These are phyloP conservation scores for Halcyon senegalensis DNA, from an alignment of 2,113 vertebrate genomes.

Conservation along the genomic window DNA sequence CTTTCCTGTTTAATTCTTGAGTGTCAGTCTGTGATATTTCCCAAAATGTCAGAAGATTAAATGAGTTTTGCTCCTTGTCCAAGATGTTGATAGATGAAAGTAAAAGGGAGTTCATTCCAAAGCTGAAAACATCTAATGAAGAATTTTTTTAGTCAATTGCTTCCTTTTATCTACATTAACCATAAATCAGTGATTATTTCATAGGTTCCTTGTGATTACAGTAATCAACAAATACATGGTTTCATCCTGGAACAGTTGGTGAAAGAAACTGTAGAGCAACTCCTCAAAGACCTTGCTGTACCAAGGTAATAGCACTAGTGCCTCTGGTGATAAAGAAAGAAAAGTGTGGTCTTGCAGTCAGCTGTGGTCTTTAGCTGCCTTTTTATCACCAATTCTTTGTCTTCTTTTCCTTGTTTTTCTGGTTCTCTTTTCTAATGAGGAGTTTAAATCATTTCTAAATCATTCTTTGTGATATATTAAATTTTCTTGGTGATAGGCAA, in stretches of 20 bases:
- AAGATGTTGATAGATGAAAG: not conserved
- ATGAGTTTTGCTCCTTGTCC: not conserved
- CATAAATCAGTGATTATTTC: not conserved
- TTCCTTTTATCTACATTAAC: not conserved
- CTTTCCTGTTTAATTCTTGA: slow-evolving; percentile 32
- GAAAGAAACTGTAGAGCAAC: not conserved
- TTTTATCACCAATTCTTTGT: not conserved
- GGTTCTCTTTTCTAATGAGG: not conserved
- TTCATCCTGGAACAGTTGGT: not conserved
- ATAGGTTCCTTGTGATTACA: not conserved
- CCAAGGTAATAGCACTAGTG: not conserved
- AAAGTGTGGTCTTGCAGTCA: not conserved
- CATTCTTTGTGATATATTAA: not conserved
- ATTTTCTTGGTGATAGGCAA: not conserved
- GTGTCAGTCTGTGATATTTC: not conserved
- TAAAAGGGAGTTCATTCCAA: slow-evolving; percentile 14
- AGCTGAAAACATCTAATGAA: not conserved
- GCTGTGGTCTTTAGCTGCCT: not conserved
- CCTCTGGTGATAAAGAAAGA: not conserved
- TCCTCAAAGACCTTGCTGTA: not conserved
- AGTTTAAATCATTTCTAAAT: not conserved
- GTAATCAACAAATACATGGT: not conserved
- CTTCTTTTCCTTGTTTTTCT: not conserved
- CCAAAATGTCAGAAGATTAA: not conserved
- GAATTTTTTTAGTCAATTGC: not conserved